Conservation (phyloP, 2,113 vertebrate genomes). For the Athene cunicularia region DNA sequence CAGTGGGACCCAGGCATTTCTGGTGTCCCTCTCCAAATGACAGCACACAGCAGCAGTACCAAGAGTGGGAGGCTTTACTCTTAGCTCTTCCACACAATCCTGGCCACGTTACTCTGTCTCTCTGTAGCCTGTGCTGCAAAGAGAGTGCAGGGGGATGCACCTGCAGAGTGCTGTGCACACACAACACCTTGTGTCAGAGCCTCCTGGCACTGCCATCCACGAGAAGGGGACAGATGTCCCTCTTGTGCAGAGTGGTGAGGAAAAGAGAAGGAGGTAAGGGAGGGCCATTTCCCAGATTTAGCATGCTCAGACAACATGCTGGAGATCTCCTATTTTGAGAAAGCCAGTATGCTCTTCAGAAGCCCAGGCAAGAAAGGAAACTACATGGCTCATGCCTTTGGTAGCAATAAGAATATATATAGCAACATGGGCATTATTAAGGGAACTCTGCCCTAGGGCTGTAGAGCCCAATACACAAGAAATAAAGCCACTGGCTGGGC, state of each 20-base stretch:
- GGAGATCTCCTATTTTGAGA: not conserved
- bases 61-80: not conserved
- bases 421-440: not conserved
- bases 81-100: not conserved
- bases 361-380: not conserved
- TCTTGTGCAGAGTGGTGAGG: not conserved
- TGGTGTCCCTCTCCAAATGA: not conserved
- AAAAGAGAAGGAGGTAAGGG: not conserved
- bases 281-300: not conserved
- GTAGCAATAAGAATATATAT: not conserved
- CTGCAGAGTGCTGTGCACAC: not conserved
- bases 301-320: not conserved
- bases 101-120: not conserved
- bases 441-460: not conserved
- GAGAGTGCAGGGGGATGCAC: not conserved
- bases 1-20: not conserved
- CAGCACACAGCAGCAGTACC: not conserved
- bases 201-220: fast-evolving
- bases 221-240: not conserved
- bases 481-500: not conserved
- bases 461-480: not conserved
- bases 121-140: not conserved
- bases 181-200: not conserved
- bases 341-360: not conserved
- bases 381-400: not conserved